Percentiles rank a stretch among this genome's conserved stretches.
phyloP scores from a whole-genome alignment of 37 sponge, comb jelly and placozoan species.

The Bolinopsis microptera region DNA sequence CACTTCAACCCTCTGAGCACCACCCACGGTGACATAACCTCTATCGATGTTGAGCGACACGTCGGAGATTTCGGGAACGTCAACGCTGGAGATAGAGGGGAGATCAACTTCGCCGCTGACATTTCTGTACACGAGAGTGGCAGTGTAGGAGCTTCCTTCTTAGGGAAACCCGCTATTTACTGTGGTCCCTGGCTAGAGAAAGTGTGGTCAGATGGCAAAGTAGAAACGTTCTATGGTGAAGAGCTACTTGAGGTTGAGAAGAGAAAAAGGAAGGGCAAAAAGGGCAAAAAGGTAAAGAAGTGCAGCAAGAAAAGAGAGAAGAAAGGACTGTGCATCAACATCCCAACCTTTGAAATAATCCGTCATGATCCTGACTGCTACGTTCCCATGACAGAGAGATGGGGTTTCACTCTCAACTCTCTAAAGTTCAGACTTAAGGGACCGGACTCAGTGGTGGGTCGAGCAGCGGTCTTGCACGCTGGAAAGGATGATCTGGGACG shows the following conservation, averaged over 20 bases:
- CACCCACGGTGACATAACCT: too few species aligned
- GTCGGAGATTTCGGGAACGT: constrained; percentile 5
- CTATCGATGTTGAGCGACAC: too few species aligned
- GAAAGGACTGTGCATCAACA: neutral
- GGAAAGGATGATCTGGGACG: too few species aligned
- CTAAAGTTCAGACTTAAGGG: constrained; percentile 5
- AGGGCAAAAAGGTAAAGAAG: neutral
- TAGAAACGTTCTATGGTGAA: too few species aligned
- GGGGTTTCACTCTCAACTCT: neutral
- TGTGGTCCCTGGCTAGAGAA: neutral
- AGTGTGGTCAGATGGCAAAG: neutral
- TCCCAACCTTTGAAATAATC: too few species aligned
- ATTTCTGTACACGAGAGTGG: neutral
- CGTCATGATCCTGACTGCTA: too few species aligned
- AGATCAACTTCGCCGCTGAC: neutral
- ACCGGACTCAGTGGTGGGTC: neutral
- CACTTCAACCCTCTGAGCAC: too few species aligned
- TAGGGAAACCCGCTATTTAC: neutral
- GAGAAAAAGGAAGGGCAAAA: neutral
- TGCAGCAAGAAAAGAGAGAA: neutral
- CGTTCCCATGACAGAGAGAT: neutral
- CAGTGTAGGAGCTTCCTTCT: too few species aligned
- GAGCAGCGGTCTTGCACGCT: constrained; percentile 31
- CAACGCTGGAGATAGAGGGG: neutral
- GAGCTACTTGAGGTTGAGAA: too few species aligned